phyloP scores from a whole-genome alignment of 2,113 vertebrate species.

The Ciconia maguari region DNA sequence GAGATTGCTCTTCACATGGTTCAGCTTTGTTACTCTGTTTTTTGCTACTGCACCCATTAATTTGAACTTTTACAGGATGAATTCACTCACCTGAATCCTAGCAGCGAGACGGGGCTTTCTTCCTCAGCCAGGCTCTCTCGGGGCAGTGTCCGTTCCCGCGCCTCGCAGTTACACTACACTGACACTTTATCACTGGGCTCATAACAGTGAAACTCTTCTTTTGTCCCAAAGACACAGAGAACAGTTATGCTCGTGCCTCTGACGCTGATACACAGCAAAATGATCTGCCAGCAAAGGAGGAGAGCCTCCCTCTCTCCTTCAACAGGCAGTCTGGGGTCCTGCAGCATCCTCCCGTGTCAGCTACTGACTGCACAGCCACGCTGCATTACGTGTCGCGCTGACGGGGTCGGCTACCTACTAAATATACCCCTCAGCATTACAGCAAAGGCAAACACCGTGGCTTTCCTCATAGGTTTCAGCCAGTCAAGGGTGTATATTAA shows the following conservation, averaged over 20 bases:
- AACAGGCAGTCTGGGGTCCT: conserved; percentile 15
- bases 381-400: conserved; percentile 35
- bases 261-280: conserved; percentile 26
- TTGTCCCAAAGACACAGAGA: conserved; percentile 25
- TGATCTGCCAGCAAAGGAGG: background rate
- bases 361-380: conserved; percentile 16
- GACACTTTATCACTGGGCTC: conserved; percentile 40
- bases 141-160: background rate
- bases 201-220: background rate
- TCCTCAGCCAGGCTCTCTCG: background rate
- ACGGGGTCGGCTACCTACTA: conserved; percentile 79
- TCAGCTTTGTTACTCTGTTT: background rate
- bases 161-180: background rate
- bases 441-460: conserved; percentile 80
- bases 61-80: background rate
- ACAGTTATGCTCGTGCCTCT: conserved; percentile 28
- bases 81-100: conserved; percentile 39
- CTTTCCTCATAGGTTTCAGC: conserved; percentile 71
- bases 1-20: background rate
- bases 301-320: conserved; percentile 17
- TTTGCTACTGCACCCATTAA: background rate
- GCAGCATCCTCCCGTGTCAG: conserved; percentile 76
- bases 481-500: conserved; percentile 70
- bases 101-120: background rate
- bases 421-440: conserved; percentile 79